Evolutionary conservation across 2,888 invertebrate genomes (phyloP).

Genomic region (Eretmocerus hayati): DNA sequence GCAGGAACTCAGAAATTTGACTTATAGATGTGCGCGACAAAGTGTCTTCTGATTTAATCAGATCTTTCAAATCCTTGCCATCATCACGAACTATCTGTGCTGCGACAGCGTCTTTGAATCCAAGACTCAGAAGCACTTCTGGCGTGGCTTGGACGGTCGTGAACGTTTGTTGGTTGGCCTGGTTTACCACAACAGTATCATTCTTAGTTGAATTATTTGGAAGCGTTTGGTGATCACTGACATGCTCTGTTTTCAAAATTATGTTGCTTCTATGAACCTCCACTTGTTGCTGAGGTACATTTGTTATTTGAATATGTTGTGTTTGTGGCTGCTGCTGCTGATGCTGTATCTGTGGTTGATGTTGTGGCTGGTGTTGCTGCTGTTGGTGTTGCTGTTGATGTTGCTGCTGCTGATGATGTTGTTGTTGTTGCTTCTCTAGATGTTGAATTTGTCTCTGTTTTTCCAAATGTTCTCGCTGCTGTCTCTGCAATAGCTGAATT

Average conservation of each 20-base stretch:
- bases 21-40: constrained; percentile 40
- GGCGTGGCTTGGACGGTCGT: constrained; percentile 39
- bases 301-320: constrained; percentile 35
- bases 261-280: constrained; percentile 39
- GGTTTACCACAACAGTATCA: constrained; percentile 24
- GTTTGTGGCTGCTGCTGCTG: constrained; percentile 31
- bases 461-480: constrained; percentile 28
- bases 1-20: constrained; percentile 43
- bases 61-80: constrained; percentile 38
- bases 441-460: constrained; percentile 34
- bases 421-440: constrained; percentile 31
- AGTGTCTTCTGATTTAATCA: constrained; percentile 37
- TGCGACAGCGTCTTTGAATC: constrained; percentile 39
- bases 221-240: constrained; percentile 33
- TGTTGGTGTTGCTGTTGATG: constrained; percentile 35
- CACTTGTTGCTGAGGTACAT: constrained; percentile 30
- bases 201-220: constrained; percentile 35
- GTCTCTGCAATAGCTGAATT: constrained; percentile 17
- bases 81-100: constrained; percentile 38
- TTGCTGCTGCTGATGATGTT: constrained; percentile 30
- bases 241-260: constrained; percentile 33
- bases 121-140: constrained; percentile 42
- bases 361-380: constrained; percentile 30
- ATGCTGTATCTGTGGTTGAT: constrained; percentile 39
- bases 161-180: constrained; percentile 36